Evolutionary conservation across 2,113 vertebrate species (phyloP), one percentile per base, ranked within the genome.

Genomic region (Malurus elegans): DNA sequence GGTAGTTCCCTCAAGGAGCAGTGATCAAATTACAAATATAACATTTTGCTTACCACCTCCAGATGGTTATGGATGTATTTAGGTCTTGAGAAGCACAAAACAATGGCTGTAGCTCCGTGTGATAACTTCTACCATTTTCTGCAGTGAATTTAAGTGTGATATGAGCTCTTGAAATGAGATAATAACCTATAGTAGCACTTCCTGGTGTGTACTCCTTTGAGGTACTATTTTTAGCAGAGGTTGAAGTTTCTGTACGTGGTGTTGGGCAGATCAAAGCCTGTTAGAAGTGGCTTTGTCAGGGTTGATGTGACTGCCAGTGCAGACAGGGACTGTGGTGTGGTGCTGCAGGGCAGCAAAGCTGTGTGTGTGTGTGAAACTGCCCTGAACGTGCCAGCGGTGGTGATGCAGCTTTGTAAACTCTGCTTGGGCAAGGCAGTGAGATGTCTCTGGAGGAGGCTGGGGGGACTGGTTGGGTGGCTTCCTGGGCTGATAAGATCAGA

Each of bases 401-500:
- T 61, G 69, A 10, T 60, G 72, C 69, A 71, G 88, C 83, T 67
- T 45, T 70, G 23, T 28, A 38, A 93, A 13, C 51, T 48, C 21
- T 38, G 15, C 58, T 29, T 62, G 85, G 45, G 44, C 34, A 71
- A 42, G 17, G 29, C 24, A 86, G 1, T 32, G 18, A 38, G 4
- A 48, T 60, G 62, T 51, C 74, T 61, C 53, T 76, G 89, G 34
- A 83, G 64, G 80, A 86, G 69, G 2, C 60, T 23, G 76, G 69
- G 62, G 36, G 57, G 70, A 42, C 72, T 53, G 73, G 57, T n/a
- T 78, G 83, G 40, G 71, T 62, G 85, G 70, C 48, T 86, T 5
- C 58, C 69, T 90, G 93, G 6, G 38, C 6, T 79, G 95, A 92
- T 95, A 95, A 91, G 70, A 96, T 97, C 95, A 79, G 14, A 42